A percentile compares a stretch with the other conserved stretches of the same genome.
Conservation (phyloP, 2,113 vertebrate genomes). For the Atrichornis clamosus region DNA sequence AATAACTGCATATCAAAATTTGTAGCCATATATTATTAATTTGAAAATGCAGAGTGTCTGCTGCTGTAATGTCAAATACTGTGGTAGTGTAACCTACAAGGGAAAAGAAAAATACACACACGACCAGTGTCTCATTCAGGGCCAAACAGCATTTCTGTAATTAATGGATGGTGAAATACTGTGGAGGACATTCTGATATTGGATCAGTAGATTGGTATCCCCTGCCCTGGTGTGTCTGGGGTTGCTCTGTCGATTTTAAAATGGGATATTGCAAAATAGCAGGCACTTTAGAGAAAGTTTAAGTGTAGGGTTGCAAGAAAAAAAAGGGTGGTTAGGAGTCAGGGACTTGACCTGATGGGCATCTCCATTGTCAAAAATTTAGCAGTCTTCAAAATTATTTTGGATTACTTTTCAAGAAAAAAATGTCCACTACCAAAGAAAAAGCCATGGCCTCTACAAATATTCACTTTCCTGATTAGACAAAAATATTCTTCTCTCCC, state of each 20-base stretch:
- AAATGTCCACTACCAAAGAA: background rate
- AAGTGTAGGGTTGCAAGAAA: background rate
- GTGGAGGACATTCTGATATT: rapidly evolving
- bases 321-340: background rate
- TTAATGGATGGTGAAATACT: background rate
- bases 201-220: background rate
- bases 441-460: background rate
- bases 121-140: background rate
- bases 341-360: background rate
- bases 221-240: too few relatives aligned
- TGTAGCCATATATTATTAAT: background rate
- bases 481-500: background rate
- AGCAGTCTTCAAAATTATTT: background rate
- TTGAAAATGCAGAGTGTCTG: background rate
- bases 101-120: background rate
- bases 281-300: background rate
- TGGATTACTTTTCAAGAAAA: background rate
- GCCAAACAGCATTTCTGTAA: background rate
- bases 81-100: background rate
- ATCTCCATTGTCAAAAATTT: background rate
- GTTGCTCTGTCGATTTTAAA: background rate
- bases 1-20: background rate
- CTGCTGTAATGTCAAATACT: background rate
- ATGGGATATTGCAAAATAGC: background rate
- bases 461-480: background rate